phyloP scores from a whole-genome alignment of 2,797 vertebrate genomes.

The Babyrousa celebensis region DNA sequence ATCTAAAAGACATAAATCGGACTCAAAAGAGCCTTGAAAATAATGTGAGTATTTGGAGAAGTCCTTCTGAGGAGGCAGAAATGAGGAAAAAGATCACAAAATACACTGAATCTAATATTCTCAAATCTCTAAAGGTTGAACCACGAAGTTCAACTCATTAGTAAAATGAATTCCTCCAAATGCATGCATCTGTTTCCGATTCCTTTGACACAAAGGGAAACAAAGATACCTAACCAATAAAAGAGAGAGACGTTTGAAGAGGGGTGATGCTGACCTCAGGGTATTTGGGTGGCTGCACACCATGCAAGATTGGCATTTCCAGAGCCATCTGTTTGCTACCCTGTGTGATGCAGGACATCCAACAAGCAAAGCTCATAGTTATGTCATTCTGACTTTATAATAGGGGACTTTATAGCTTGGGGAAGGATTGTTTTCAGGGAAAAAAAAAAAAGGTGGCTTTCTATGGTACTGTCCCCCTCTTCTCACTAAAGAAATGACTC shows the following conservation, averaged over 20 bases:
- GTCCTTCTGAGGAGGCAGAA: background rate
- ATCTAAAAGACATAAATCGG: background rate
- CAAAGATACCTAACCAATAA: background rate
- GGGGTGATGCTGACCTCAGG: background rate
- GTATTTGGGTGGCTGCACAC: background rate
- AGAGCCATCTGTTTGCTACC: background rate
- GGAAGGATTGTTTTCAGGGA: background rate
- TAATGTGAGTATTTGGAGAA: background rate
- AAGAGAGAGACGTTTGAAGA: background rate
- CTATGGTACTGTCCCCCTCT: slow-evolving; percentile 29
- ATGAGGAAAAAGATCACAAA: background rate
- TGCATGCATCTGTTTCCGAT: background rate
- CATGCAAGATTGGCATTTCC: background rate
- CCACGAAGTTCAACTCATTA: slow-evolving; percentile 1
- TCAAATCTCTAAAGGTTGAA: background rate
- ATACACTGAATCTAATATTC: background rate
- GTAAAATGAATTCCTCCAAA: background rate
- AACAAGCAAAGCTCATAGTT: background rate
- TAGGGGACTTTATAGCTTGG: background rate
- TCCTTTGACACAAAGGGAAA: background rate
- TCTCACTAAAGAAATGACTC: slow-evolving; percentile 38
- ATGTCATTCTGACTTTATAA: background rate
- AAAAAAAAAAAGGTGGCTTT: background rate
- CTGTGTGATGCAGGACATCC: background rate
- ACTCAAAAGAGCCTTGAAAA: slow-evolving; percentile 69